These are phyloP conservation scores for Cerastoderma edule DNA, from an alignment of 2,888 invertebrate genomes.

Conservation along the genomic window DNA sequence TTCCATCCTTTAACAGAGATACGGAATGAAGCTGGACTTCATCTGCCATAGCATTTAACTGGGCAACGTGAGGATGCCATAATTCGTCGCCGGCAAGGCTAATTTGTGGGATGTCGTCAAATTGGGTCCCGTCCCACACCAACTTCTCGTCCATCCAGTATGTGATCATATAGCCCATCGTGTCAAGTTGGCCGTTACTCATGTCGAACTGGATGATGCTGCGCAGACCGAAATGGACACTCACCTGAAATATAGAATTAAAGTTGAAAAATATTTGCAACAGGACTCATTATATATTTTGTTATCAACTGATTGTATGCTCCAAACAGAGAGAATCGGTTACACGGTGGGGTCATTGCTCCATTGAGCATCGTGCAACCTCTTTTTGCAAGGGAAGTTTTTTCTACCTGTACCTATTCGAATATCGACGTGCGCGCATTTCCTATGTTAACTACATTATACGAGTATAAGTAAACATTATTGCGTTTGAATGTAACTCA, in stretches of 20 bases:
- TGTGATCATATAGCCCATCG: constrained; percentile 5
- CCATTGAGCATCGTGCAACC: not conserved
- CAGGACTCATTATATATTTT: too few species aligned
- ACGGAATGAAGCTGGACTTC: not conserved
- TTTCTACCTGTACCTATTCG: not conserved
- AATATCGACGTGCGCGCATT: not conserved
- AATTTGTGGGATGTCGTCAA: not conserved
- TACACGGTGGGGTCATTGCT: not conserved
- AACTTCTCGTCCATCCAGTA: constrained; percentile 13
- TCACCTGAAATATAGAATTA: constrained; percentile 7
- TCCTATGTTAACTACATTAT: too few species aligned
- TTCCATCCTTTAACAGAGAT: not conserved
- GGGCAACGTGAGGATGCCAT: constrained; percentile 12
- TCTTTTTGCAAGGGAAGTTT: not conserved
- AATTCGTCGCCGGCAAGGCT: not conserved
- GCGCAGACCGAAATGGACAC: not conserved
- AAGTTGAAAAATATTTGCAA: not conserved
- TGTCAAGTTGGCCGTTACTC: constrained; percentile 14
- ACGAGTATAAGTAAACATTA: too few species aligned
- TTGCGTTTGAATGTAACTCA: too few species aligned
- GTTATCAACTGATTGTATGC: not conserved
- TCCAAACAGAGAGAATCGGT: not conserved
- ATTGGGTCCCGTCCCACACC: constrained; percentile 12
- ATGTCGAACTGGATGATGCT: constrained; percentile 15
- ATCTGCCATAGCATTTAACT: constrained; percentile 2